Conservation (phyloP, 2,888 invertebrate genomes). For the Calliopum simillimum region DNA sequence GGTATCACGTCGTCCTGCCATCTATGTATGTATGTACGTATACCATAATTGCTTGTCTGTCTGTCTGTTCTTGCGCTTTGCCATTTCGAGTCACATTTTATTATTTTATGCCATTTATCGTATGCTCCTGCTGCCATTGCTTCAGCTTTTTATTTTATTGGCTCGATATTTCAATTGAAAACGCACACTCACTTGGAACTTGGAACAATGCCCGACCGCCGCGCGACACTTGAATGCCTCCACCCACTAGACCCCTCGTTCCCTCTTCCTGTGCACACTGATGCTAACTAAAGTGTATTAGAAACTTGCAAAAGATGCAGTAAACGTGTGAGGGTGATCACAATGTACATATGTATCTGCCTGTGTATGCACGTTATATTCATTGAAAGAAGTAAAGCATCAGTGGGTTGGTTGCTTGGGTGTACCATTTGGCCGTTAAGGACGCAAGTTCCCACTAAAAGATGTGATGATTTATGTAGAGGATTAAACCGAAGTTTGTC, state of each 20-base stretch:
- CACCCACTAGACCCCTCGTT: conserved; percentile 2
- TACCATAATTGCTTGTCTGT: not conserved
- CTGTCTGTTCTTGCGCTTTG: not conserved
- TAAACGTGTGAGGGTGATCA: not conserved
- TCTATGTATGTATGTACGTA: too few relatives aligned
- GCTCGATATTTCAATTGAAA: conserved; percentile 40
- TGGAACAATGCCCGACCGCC: conserved; percentile 26
- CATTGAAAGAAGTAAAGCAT: not conserved
- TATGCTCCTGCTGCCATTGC: conserved; percentile 8
- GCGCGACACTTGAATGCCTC: not conserved
- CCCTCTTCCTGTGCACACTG: not conserved
- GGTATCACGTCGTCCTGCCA: not conserved
- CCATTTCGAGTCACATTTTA: conserved; percentile 16
- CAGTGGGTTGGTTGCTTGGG: too few relatives aligned
- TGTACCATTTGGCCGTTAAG: too few relatives aligned
- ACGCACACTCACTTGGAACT: conserved; percentile 36
- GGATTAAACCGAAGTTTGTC: conserved; percentile 35
- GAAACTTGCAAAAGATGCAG: not conserved
- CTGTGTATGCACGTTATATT: not conserved
- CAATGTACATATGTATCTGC: not conserved
- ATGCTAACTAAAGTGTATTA: not conserved
- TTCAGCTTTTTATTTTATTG: conserved; percentile 33
- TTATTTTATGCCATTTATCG: conserved; percentile 34
- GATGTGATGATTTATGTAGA: conserved; percentile 37
- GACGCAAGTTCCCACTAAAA: conserved; percentile 12